Evolutionary conservation across 2,888 invertebrate genomes (phyloP).

Genomic region (Cheilosia grossa): DNA sequence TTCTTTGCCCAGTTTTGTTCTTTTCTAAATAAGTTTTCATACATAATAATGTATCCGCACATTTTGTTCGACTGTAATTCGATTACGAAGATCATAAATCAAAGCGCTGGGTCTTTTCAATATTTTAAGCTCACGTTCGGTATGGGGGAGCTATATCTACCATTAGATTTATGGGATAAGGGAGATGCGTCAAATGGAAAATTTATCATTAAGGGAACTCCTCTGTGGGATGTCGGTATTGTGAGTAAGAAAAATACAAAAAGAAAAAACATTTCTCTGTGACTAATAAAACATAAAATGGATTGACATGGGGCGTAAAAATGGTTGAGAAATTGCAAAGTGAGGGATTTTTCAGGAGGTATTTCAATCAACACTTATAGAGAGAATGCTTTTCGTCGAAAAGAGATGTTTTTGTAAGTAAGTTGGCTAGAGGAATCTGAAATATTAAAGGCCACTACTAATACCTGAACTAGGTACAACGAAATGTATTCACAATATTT

Average conservation of each 20-base stretch:
- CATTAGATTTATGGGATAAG: conserved; percentile 28
- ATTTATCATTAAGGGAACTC: conserved; percentile 20
- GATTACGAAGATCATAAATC: conserved; percentile 54
- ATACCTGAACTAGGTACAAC: no score
- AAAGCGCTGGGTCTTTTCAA: conserved; percentile 20
- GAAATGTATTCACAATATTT: no score
- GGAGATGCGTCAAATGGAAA: conserved; percentile 11
- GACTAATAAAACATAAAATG: no score
- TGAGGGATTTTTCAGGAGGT: no score
- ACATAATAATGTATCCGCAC: not conserved
- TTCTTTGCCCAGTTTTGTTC: not conserved
- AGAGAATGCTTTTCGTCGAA: no score
- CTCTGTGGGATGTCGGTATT: not conserved
- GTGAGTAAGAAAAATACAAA: not conserved
- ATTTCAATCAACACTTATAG: no score
- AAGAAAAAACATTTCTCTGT: not conserved
- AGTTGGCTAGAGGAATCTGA: no score
- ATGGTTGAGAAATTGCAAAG: no score
- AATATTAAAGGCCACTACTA: no score
- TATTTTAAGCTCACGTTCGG: conserved; percentile 22
- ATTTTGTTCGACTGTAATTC: conserved; percentile 13
- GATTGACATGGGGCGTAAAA: no score
- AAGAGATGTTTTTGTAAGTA: no score
- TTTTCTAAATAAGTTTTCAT: not conserved
- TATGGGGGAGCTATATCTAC: not conserved